Percentiles rank a stretch among this genome's conserved stretches.
phyloP scores from a whole-genome alignment of 1,140 invertebrate species.

The Drosophila pallidifrons region DNA sequence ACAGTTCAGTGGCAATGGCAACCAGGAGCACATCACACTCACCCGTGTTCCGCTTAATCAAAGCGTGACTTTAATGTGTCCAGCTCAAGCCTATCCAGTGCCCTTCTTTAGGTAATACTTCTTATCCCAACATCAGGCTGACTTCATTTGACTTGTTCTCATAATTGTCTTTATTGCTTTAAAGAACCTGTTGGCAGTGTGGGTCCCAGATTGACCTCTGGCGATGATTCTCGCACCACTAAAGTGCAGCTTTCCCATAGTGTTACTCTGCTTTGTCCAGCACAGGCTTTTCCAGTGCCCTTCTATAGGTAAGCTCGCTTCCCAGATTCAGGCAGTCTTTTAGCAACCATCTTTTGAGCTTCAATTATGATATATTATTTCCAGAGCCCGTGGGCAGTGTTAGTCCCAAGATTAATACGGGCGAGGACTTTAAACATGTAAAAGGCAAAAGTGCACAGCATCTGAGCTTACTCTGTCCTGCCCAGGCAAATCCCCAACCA shows the following conservation, averaged over 20 bases:
- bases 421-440: constrained; percentile 71
- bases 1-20: constrained; percentile 85
- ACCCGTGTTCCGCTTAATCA: constrained; percentile 71
- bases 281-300: constrained; percentile 89
- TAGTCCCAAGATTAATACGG: constrained; percentile 85
- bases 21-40: constrained; percentile 70
- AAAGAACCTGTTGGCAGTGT: constrained; percentile 88
- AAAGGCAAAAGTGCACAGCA: constrained; percentile 76
- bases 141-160: background rate
- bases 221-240: constrained; percentile 86
- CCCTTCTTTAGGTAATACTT: constrained; percentile 88
- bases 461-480: constrained; percentile 88
- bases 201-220: constrained; percentile 85
- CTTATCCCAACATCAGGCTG: constrained; percentile 47
- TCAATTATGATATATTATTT: background rate
- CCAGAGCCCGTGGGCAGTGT: constrained; percentile 85
- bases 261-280: constrained; percentile 87
- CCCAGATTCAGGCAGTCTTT: constrained; percentile 46
- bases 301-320: constrained; percentile 87
- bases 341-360: background rate
- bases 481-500: constrained; percentile 89
- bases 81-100: constrained; percentile 89
- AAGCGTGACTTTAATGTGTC: constrained; percentile 87
- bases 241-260: constrained; percentile 80
- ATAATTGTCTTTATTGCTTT: background rate